phyloP scores from a whole-genome alignment of 2,113 vertebrate species.

The Xyliphius kryptos region DNA sequence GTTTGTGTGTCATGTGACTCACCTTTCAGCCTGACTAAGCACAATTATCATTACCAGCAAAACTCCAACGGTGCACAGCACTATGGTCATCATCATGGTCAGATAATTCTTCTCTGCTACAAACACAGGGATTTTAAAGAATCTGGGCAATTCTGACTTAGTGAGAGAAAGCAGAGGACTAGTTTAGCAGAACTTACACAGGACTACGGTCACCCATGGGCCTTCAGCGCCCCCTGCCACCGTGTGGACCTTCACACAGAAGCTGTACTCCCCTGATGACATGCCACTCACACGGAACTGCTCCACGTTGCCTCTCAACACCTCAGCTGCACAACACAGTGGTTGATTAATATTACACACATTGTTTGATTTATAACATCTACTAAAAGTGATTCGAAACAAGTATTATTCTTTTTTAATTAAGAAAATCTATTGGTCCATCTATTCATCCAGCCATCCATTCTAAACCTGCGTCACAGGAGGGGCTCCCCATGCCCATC shows the following conservation, averaged over 20 bases:
- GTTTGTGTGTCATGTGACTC: not conserved
- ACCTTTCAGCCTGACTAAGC: constrained; percentile 26
- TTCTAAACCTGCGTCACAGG: no score
- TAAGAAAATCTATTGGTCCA: no score
- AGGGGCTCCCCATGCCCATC: no score
- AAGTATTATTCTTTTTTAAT: not conserved
- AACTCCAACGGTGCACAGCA: constrained; percentile 24
- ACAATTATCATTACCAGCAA: constrained; percentile 24
- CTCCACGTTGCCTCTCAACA: constrained; percentile 15
- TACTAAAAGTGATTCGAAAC: not conserved
- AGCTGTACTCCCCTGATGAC: constrained; percentile 41
- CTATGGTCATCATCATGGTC: constrained; percentile 4
- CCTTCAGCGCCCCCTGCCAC: constrained; percentile 50
- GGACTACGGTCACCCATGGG: constrained; percentile 27
- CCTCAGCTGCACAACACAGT: constrained; percentile 25
- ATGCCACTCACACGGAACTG: constrained; percentile 46
- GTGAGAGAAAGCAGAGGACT: not conserved
- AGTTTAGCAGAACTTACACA: constrained; percentile 25
- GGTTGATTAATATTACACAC: not conserved
- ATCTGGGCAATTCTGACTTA: not conserved
- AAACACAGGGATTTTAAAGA: not conserved
- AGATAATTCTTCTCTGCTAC: constrained; percentile 42
- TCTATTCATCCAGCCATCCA: no score
- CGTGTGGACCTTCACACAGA: constrained; percentile 52
- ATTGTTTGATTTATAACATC: not conserved